Conservation (phyloP, 2,797 vertebrate species). For the Huso huso region DNA sequence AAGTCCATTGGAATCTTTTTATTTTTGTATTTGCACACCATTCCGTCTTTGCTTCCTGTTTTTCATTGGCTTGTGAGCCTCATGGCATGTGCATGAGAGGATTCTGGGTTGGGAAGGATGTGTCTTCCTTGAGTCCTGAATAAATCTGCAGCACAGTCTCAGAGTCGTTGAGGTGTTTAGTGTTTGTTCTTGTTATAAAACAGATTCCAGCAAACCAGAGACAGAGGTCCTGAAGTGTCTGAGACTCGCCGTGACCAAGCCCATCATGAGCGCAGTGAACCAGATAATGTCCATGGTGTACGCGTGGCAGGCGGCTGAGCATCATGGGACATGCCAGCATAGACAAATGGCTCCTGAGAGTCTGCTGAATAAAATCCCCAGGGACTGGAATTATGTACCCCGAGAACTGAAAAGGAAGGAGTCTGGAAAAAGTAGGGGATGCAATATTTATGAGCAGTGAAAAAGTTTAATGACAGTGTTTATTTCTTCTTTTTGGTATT, state of each 20-base stretch:
- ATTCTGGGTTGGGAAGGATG: background rate
- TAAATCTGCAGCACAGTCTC: too few relatives aligned
- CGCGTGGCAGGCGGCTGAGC: conserved; percentile 55
- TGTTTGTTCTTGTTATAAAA: conserved; percentile 2
- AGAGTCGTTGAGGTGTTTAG: background rate
- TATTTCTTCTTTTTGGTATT: conserved; percentile 1
- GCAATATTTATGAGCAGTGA: background rate
- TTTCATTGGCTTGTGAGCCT: too few relatives aligned
- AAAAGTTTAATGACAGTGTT: background rate
- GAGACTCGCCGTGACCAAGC: conserved; percentile 57
- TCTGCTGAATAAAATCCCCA: conserved; percentile 73
- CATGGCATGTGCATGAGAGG: too few relatives aligned
- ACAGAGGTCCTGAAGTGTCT: conserved; percentile 65
- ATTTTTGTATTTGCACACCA: too few relatives aligned
- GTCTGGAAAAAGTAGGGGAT: conserved; percentile 58
- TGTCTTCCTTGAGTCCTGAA: background rate
- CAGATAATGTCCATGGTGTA: conserved; percentile 69
- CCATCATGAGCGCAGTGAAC: conserved; percentile 56
- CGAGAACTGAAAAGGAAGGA: conserved; percentile 54
- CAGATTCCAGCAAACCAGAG: conserved; percentile 42
- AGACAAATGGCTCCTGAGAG: conserved; percentile 58
- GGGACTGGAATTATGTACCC: conserved; percentile 76
- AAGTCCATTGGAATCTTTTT: too few relatives aligned
- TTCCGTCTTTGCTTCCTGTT: too few relatives aligned
- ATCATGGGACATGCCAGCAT: conserved; percentile 39